Evolutionary conservation across 2,888 invertebrate genomes (phyloP).

Genomic region (Eutolmus rufibarbis): DNA sequence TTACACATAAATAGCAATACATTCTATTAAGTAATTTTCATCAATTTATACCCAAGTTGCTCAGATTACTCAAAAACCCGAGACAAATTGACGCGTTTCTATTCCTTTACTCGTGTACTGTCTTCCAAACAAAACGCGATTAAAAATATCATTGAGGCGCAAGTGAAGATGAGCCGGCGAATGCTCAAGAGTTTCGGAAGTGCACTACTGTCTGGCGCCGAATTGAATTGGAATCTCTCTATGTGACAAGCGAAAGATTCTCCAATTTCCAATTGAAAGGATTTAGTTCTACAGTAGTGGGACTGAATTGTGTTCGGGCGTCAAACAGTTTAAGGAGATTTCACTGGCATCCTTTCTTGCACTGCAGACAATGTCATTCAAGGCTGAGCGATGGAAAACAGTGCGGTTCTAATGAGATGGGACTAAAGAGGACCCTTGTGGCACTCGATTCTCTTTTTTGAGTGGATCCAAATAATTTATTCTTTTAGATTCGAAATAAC

Average conservation of each 20-base stretch:
- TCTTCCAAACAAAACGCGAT: neutral
- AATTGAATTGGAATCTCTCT: slow-evolving; percentile 21
- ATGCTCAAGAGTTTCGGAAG: neutral
- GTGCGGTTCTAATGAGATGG: neutral
- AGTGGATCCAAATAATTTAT: neutral
- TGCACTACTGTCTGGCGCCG: neutral
- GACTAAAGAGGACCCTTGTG: neutral
- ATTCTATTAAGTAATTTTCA: neutral
- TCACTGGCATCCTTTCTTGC: slow-evolving; percentile 12
- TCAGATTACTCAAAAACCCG: neutral
- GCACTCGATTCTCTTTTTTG: slow-evolving; percentile 22
- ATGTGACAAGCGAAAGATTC: slow-evolving; percentile 13
- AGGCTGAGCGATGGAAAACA: neutral
- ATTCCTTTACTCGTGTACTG: neutral
- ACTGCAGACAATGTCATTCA: slow-evolving; percentile 4
- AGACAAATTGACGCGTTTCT: neutral
- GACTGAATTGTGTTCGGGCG: slow-evolving; percentile 13
- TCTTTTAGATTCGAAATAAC: neutral
- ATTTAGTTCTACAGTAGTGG: neutral
- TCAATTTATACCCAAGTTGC: neutral
- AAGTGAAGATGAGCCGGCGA: neutral
- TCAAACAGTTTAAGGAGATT: slow-evolving; percentile 23
- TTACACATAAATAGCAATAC: too few species aligned
- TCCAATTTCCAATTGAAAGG: neutral
- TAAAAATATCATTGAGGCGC: neutral